Conservation (phyloP, 64 coral and sea anemone species). For the Stichodactyla mertensii region DNA sequence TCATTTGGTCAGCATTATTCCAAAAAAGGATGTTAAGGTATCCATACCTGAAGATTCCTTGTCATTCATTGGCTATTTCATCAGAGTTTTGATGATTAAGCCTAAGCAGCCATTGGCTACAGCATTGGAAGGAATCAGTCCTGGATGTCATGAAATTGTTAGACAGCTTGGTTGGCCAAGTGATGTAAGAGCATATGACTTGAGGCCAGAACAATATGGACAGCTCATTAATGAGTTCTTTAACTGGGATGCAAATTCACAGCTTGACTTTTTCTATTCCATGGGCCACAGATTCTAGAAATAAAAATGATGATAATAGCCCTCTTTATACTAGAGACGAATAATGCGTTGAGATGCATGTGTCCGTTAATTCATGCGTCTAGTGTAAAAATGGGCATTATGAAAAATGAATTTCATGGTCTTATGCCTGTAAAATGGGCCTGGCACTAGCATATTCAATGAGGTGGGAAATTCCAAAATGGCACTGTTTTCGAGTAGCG, state of each 20-base stretch:
- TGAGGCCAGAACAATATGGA: conserved; percentile 35
- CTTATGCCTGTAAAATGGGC: too few species aligned
- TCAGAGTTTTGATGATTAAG: conserved; percentile 60
- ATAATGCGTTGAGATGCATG: too few species aligned
- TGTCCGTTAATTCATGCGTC: too few species aligned
- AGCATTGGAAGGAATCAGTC: conserved; percentile 54
- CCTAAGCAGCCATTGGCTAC: conserved; percentile 34
- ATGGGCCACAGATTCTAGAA: background rate
- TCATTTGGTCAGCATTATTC: conserved; percentile 50
- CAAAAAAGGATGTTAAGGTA: conserved; percentile 38
- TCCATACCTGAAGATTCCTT: conserved; percentile 31
- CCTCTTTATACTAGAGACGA: too few species aligned
- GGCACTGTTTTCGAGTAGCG: too few species aligned
- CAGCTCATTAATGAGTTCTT: conserved; percentile 48
- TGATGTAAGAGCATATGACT: conserved; percentile 31
- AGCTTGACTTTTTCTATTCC: conserved; percentile 44
- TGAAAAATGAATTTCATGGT: too few species aligned
- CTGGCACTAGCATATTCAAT: too few species aligned
- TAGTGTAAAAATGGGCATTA: too few species aligned
- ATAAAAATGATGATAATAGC: background rate
- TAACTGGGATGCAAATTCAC: conserved; percentile 41
- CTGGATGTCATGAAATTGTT: conserved; percentile 42
- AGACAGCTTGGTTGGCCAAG: conserved; percentile 22
- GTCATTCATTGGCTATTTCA: conserved; percentile 54
- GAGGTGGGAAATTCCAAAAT: too few species aligned